Conservation (phyloP, 35 echinoderm and acorn worm genomes). For the Eucidaris tribuloides region DNA sequence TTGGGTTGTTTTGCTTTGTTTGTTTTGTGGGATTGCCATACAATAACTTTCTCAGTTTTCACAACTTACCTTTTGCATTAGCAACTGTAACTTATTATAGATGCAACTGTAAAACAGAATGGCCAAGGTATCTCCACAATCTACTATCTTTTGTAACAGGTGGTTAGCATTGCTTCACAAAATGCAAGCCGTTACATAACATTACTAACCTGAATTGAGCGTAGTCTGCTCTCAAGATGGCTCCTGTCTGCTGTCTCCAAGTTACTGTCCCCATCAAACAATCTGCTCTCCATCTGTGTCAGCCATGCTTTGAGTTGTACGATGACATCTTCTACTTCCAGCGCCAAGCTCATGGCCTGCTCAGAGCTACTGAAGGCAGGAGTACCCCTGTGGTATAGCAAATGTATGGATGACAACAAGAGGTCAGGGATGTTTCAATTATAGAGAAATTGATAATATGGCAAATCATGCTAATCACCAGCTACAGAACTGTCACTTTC, state of each 20-base stretch:
- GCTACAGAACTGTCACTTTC: too few species aligned
- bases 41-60: too few species aligned
- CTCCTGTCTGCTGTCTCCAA: conserved; percentile 20
- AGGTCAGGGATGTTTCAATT: too few species aligned
- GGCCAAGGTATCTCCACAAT: too few species aligned
- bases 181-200: background rate
- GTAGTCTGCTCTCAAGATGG: conserved; percentile 74
- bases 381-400: background rate
- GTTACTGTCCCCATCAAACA: conserved; percentile 69
- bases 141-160: background rate
- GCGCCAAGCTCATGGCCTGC: conserved; percentile 70
- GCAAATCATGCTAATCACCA: too few species aligned
- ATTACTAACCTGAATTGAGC: conserved; percentile 50
- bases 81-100: too few species aligned
- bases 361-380: conserved; percentile 47
- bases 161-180: background rate
- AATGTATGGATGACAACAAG: too few species aligned
- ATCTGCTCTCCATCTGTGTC: conserved; percentile 71
- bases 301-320: conserved; percentile 77
- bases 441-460: too few species aligned
- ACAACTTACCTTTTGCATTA: too few species aligned
- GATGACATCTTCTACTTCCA: conserved; percentile 88
- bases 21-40: too few species aligned
- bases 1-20: too few species aligned
- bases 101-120: too few species aligned